Percentiles rank a stretch among this genome's conserved stretches.
phyloP scores from a whole-genome alignment of 2,797 vertebrate species.

The Neosalanx taihuensis region DNA sequence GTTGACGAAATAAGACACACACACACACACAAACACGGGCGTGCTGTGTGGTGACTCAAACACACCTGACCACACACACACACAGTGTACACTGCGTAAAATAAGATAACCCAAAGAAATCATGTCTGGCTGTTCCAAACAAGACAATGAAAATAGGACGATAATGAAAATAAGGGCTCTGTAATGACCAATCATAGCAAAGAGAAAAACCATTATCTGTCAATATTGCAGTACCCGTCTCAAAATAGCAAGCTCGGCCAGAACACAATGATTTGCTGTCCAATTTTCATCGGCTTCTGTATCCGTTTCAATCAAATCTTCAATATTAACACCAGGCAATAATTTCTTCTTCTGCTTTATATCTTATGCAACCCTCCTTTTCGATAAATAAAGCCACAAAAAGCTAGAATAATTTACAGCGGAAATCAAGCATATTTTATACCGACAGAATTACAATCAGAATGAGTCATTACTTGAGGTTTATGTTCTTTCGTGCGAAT shows the following conservation, averaged over 20 bases:
- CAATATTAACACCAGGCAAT: conserved; percentile 69
- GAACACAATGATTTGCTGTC: conserved; percentile 66
- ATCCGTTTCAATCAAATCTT: conserved; percentile 71
- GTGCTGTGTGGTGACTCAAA: conserved; percentile 2
- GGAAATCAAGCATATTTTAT: conserved; percentile 65
- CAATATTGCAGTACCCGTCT: conserved; percentile 57
- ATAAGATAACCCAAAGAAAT: conserved; percentile 37
- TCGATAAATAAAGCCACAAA: conserved; percentile 62
- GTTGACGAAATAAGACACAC: conserved; percentile 8
- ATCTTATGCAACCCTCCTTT: conserved; percentile 57
- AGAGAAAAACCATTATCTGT: conserved; percentile 58
- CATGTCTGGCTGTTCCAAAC: conserved; percentile 29
- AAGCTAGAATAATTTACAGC: conserved; percentile 56
- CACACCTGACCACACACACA: conserved; percentile 8
- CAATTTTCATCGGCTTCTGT: conserved; percentile 60
- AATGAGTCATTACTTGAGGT: conserved; percentile 60
- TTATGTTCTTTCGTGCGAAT: conserved; percentile 33
- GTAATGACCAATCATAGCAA: conserved; percentile 63
- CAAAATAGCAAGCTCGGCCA: conserved; percentile 44
- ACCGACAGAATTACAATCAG: conserved; percentile 55
- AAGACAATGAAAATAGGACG: conserved; percentile 39
- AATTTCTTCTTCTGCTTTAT: conserved; percentile 68
- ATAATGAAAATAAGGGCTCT: conserved; percentile 65
- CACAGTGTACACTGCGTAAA: conserved; percentile 24
- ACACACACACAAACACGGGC: neutral